Evolutionary conservation across 2,797 vertebrate genomes (phyloP).

Genomic region (Gadopsis marmoratus): DNA sequence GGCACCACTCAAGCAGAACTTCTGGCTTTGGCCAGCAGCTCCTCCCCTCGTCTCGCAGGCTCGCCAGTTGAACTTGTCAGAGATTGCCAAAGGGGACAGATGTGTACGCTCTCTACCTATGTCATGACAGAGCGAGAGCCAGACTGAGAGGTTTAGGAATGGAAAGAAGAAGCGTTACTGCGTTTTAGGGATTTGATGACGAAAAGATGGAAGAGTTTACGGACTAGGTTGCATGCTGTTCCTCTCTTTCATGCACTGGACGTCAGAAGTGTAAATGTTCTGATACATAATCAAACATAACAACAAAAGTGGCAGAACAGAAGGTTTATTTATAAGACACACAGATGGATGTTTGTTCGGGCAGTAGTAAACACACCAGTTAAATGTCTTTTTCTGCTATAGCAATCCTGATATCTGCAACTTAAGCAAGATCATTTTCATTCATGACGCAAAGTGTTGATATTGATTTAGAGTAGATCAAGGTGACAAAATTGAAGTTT

Average conservation of each 20-base stretch:
- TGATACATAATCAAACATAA: too few relatives aligned
- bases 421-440: neutral
- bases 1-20: constrained; percentile 56
- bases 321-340: neutral
- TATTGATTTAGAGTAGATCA: neutral
- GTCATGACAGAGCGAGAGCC: constrained; percentile 55
- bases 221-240: neutral
- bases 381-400: neutral
- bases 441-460: neutral
- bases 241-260: neutral
- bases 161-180: constrained; percentile 31
- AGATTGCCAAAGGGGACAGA: constrained; percentile 72
- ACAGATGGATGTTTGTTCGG: neutral
- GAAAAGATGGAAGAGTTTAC: neutral
- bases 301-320: neutral
- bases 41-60: constrained; percentile 61
- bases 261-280: neutral
- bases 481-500: neutral
- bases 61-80: constrained; percentile 71
- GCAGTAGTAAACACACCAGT: neutral
- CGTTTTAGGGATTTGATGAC: constrained; percentile 23
- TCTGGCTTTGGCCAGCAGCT: constrained; percentile 54
- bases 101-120: constrained; percentile 62
- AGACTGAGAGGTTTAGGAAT: constrained; percentile 35
- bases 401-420: neutral